Evolutionary conservation across 2,888 invertebrate genomes (phyloP).

Genomic region (Antheraea yamamai): DNA sequence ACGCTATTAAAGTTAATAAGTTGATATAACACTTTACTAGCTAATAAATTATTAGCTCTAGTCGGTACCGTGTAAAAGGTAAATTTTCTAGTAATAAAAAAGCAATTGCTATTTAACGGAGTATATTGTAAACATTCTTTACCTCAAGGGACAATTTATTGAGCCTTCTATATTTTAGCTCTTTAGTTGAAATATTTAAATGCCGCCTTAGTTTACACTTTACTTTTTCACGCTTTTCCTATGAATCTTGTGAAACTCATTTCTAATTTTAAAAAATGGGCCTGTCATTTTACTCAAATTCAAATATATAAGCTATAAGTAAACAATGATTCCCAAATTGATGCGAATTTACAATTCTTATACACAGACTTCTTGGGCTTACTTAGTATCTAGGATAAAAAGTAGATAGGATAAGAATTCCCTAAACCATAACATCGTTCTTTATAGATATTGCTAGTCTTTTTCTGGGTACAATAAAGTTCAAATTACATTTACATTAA

Average conservation of each 20-base stretch:
- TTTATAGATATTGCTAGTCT: too few relatives aligned
- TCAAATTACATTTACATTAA: too few relatives aligned
- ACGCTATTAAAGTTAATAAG: background rate
- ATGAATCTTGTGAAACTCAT: background rate
- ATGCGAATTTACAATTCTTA: background rate
- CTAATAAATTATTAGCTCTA: too few relatives aligned
- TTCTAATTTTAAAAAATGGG: background rate
- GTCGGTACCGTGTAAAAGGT: too few relatives aligned
- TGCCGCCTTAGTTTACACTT: background rate
- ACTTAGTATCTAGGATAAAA: too few relatives aligned
- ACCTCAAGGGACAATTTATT: background rate
- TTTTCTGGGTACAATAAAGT: too few relatives aligned
- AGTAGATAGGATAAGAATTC: too few relatives aligned
- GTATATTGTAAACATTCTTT: background rate
- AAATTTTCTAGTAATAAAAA: background rate
- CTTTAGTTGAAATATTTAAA: background rate
- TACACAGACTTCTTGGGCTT: too few relatives aligned
- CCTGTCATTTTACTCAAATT: background rate
- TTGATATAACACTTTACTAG: too few relatives aligned
- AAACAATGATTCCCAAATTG: background rate
- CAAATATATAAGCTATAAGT: background rate
- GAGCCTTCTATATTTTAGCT: background rate
- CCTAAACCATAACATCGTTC: too few relatives aligned
- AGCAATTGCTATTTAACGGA: background rate
- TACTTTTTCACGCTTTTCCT: too few relatives aligned